These are phyloP conservation scores for Carposina sasakii DNA, from an alignment of 1,140 invertebrate species.

Conservation along the genomic window DNA sequence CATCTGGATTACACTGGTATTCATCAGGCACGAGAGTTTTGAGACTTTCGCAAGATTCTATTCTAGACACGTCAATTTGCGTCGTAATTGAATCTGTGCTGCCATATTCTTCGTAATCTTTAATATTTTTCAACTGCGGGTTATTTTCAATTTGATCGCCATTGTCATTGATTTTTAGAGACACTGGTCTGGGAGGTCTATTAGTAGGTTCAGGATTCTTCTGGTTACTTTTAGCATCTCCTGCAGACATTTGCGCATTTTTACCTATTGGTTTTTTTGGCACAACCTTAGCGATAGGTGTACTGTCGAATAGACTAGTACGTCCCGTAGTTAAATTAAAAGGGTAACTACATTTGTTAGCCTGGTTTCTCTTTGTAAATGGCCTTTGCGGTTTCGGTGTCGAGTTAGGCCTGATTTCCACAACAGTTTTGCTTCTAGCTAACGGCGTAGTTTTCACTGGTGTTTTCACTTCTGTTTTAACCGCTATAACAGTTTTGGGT, in stretches of 20 bases:
- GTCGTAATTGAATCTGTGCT: slow-evolving; percentile 73
- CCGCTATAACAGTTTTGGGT: slow-evolving; percentile 55
- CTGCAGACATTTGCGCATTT: slow-evolving; percentile 41
- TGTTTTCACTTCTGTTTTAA: slow-evolving; percentile 47
- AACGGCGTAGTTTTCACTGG: slow-evolving; percentile 38
- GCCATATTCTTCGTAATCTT: slow-evolving; percentile 58
- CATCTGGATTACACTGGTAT: slow-evolving; percentile 66
- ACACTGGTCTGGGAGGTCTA: slow-evolving; percentile 39
- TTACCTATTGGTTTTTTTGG: slow-evolving; percentile 39
- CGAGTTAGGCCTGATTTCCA: slow-evolving; percentile 60
- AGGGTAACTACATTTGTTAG: slow-evolving; percentile 66
- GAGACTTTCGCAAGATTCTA: slow-evolving; percentile 67
- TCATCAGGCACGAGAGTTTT: slow-evolving; percentile 68
- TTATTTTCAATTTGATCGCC: slow-evolving; percentile 44
- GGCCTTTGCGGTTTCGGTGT: slow-evolving; percentile 34
- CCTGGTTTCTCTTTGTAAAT: slow-evolving; percentile 47
- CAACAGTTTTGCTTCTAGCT: slow-evolving; percentile 73
- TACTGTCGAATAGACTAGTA: slow-evolving; percentile 58
- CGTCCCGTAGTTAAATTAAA: slow-evolving; percentile 68
- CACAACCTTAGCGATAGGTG: slow-evolving; percentile 26
- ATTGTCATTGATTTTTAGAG: slow-evolving; percentile 48
- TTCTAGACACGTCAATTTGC: slow-evolving; percentile 62
- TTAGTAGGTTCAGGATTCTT: slow-evolving; percentile 44
- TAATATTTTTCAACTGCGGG: slow-evolving; percentile 39
- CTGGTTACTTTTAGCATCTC: slow-evolving; percentile 44